Evolutionary conservation across 1,140 invertebrate genomes (phyloP).

Genomic region (Drosophila ercepeae): DNA sequence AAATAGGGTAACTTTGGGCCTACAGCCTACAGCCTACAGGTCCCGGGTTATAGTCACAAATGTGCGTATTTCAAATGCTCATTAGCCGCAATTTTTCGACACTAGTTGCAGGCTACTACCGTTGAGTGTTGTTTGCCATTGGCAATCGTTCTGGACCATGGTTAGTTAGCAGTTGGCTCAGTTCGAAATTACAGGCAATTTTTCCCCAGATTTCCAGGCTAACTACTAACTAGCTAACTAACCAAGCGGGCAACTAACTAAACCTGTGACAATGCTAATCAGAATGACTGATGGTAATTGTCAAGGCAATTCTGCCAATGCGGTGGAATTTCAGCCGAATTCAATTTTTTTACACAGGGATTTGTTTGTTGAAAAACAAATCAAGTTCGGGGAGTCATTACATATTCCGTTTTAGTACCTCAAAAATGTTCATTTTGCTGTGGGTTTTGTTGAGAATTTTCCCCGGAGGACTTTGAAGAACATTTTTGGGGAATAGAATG

Average conservation of each 20-base stretch:
- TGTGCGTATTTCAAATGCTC: slow-evolving; percentile 77
- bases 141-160: slow-evolving; percentile 54
- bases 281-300: slow-evolving; percentile 4
- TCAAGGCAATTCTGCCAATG: neutral
- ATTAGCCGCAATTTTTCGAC: slow-evolving; percentile 74
- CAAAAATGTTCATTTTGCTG: slow-evolving; percentile 46
- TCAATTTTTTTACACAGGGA: slow-evolving; percentile 37
- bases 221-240: slow-evolving; percentile 62
- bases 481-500: neutral
- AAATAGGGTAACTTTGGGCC: slow-evolving; percentile 1
- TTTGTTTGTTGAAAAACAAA: slow-evolving; percentile 2
- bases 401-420: neutral
- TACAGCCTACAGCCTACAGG: slow-evolving; percentile 6
- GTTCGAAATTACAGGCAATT: slow-evolving; percentile 45
- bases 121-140: slow-evolving; percentile 55
- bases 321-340: neutral
- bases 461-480: slow-evolving; percentile 3
- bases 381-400: slow-evolving; percentile 2
- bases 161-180: slow-evolving; percentile 42
- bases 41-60: slow-evolving; percentile 67
- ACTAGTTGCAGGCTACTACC: slow-evolving; percentile 39
- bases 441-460: neutral
- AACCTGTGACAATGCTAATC: slow-evolving; percentile 54
- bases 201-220: slow-evolving; percentile 46
- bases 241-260: slow-evolving; percentile 36